These are phyloP conservation scores for Brachyptera risi DNA, from an alignment of 2,888 invertebrate genomes.

Conservation along the genomic window DNA sequence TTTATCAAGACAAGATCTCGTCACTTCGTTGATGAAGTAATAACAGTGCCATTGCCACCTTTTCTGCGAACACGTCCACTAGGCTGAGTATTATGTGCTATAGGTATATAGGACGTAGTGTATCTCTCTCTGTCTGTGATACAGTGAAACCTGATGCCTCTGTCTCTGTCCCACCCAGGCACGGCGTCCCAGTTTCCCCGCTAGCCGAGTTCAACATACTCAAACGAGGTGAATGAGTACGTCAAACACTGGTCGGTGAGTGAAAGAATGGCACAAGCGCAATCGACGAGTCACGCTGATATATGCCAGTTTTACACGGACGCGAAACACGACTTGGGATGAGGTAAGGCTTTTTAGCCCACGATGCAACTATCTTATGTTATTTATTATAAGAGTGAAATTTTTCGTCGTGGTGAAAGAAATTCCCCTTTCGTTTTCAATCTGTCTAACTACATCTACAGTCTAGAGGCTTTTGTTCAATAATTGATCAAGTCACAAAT, in stretches of 20 bases:
- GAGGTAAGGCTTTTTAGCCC: conserved; percentile 19
- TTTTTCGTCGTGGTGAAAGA: conserved; percentile 8
- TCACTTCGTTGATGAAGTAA: not conserved
- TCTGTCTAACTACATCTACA: too few species aligned
- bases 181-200: conserved; percentile 41
- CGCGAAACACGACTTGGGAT: not conserved
- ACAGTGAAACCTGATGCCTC: not conserved
- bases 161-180: conserved; percentile 17
- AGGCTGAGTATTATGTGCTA: not conserved
- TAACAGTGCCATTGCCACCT: not conserved
- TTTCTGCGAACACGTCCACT: not conserved
- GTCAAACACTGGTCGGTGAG: conserved; percentile 28
- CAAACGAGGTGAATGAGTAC: conserved; percentile 40
- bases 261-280: conserved; percentile 16
- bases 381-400: conserved; percentile 13
- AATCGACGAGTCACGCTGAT: not conserved
- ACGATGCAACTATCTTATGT: conserved; percentile 18
- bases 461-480: too few species aligned
- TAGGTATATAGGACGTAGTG: not conserved
- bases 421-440: conserved; percentile 24
- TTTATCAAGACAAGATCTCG: too few species aligned
- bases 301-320: not conserved
- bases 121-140: not conserved
- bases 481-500: too few species aligned
- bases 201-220: conserved; percentile 41